Base-by-base conservation (phyloP, 2,888 invertebrate genomes). In the Cartodere bifasciata region DNA sequence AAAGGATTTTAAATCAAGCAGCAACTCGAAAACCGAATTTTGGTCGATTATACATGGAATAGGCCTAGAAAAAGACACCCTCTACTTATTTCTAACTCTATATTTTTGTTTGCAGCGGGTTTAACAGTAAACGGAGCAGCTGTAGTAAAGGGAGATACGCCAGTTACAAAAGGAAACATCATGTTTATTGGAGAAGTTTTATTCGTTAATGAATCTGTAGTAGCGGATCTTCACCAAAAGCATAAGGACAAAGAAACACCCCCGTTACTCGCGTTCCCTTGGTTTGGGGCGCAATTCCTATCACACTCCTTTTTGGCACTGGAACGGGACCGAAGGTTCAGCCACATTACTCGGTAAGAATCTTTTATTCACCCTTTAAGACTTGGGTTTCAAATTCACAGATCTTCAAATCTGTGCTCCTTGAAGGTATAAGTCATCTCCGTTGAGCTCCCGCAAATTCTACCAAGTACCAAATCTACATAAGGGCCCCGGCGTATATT, bases 231-330 rank as follows among this genome's bases (percentile, higher is more conserved):
- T 26, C 72, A 72, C 50, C 69, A 70, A 51, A 67, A 70, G 52
- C 70, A 74, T 50, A 63, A 67, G 41, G 73, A 74, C 50, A 72
- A 73, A 52, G 74, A 74, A 53, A 73, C 73, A 10, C 72, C 73
- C 10, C 74, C 74, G 9, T 54, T 74, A 20, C 48, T 74, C 35
- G 72, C 72, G 3, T 72, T 72, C 42, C 72, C 73, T 2, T 73
- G 72, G 72, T 71, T 72, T 48, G 70, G 70, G 20, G 72, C 73
- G 9, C 72, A 72, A 46, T 73, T 73, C 47, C 50, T 73, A 20
- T 72, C 71, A 13, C 72, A 73, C 49, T 69, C 72, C 2, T 73
- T 71, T 52, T 52, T 72, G 39, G 69, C 70, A 10, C 53, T 73
- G 27, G 72, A 72, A 50, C 55, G 68, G 37, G 68, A 70, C 46